A percentile compares a stretch with the other conserved stretches of the same genome.
Conservation (phyloP, 2,113 vertebrate species). For the Monopterus albus region DNA sequence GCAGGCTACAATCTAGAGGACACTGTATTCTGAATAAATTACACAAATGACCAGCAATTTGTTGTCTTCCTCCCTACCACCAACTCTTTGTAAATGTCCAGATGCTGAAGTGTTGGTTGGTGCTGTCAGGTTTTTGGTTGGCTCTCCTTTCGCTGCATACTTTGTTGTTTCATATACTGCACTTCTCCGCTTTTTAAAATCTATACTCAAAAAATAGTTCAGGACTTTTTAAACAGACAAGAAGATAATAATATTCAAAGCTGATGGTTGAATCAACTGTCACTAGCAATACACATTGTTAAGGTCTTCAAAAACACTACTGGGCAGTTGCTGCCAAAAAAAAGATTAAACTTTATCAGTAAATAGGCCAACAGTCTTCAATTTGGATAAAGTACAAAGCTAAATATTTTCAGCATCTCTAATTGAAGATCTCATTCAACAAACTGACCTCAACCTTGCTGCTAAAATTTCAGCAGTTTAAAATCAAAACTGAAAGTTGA, state of each 20-base stretch:
- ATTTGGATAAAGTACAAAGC: conserved; percentile 37
- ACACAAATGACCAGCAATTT: conserved; percentile 82
- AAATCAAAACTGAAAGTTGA: conserved; percentile 45
- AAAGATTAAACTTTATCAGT: conserved; percentile 30
- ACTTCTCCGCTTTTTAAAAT: neutral
- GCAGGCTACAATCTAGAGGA: conserved; percentile 78
- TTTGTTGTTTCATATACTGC: conserved; percentile 14
- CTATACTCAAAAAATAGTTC: neutral
- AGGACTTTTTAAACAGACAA: neutral
- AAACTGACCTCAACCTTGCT: conserved; percentile 32
- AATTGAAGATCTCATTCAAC: conserved; percentile 12
- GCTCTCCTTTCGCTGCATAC: conserved; percentile 14
- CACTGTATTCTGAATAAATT: conserved; percentile 81
- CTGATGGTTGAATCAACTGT: conserved; percentile 10
- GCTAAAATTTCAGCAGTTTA: conserved; percentile 32
- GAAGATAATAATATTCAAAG: conserved; percentile 20
- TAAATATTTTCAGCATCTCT: conserved; percentile 14
- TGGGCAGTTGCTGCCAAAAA: conserved; percentile 34
- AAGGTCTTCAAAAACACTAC: conserved; percentile 35
- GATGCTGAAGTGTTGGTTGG: conserved; percentile 66
- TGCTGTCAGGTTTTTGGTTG: conserved; percentile 34
- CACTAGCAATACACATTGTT: conserved; percentile 9
- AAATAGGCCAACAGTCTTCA: conserved; percentile 45
- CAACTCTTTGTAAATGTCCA: conserved; percentile 66
- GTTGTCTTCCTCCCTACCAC: conserved; percentile 57